These are phyloP conservation scores for Plemyria rubiginata DNA, from an alignment of 2,888 invertebrate genomes.

Conservation along the genomic window DNA sequence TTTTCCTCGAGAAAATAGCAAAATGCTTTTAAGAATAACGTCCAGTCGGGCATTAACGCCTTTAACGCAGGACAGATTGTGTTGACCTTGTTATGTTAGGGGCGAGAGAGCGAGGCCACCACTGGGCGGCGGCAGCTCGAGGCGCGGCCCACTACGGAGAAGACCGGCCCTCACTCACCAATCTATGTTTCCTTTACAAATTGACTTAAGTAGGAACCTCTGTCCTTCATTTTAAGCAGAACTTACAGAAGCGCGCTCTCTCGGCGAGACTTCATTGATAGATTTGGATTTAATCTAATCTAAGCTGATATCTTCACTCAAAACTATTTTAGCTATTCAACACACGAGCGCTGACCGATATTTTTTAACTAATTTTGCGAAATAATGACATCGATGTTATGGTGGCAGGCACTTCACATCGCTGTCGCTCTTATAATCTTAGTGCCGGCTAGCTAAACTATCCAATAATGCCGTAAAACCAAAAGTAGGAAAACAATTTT, in stretches of 20 bases:
- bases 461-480: no score
- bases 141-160: not conserved
- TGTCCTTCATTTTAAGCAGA: not conserved
- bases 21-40: conserved; percentile 19
- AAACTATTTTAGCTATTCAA: no score
- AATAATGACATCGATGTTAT: no score
- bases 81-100: conserved; percentile 29
- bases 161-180: not conserved
- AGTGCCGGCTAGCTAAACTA: no score
- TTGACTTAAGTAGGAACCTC: conserved; percentile 12
- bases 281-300: not conserved
- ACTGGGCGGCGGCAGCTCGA: conserved; percentile 11
- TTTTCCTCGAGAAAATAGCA: conserved; percentile 17
- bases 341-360: no score
- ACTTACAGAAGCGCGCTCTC: not conserved
- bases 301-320: no score
- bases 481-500: not conserved
- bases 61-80: conserved; percentile 29
- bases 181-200: conserved; percentile 5
- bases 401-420: no score
- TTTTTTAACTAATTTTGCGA: no score
- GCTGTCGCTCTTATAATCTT: no score
- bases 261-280: not conserved
- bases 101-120: conserved; percentile 6
- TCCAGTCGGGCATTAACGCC: conserved; percentile 17